Evolutionary conservation across 2,888 invertebrate species (phyloP).

Genomic region (Drosophila phalerata): DNA sequence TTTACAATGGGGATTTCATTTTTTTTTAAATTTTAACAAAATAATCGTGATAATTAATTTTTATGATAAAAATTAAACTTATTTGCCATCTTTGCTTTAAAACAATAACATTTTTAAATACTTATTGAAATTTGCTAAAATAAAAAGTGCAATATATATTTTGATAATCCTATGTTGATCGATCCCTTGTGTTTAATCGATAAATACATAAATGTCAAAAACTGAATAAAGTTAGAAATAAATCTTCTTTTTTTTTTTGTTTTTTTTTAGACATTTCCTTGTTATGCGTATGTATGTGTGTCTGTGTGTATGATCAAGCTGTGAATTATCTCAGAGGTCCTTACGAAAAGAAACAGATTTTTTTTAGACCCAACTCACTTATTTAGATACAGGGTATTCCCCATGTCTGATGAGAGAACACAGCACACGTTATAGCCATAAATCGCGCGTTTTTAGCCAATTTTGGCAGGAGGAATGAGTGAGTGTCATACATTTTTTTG

Average conservation of each 20-base stretch:
- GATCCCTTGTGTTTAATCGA: background rate
- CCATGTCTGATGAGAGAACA: background rate
- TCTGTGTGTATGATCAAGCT: background rate
- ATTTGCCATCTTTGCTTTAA: too few relatives aligned
- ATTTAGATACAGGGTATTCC: background rate
- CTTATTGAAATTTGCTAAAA: too few relatives aligned
- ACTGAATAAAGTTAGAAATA: background rate
- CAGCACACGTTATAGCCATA: background rate
- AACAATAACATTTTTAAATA: too few relatives aligned
- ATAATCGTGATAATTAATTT: too few relatives aligned
- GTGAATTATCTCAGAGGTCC: background rate
- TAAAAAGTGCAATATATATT: too few relatives aligned
- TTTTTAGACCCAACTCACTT: background rate
- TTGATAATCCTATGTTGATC: background rate
- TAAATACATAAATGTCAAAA: background rate
- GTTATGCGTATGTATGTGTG: background rate
- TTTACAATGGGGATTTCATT: too few relatives aligned
- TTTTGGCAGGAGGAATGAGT: constrained; percentile 3
- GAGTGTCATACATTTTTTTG: constrained; percentile 9
- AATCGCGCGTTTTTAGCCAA: background rate
- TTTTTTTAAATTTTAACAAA: too few relatives aligned
- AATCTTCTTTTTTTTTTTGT: too few relatives aligned
- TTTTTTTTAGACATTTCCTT: too few relatives aligned
- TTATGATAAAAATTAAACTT: too few relatives aligned
- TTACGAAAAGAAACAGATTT: background rate